Evolutionary conservation across 2,888 invertebrate species (phyloP), one percentile per base, ranked within the genome.

Genomic region (Aphrophora alni): DNA sequence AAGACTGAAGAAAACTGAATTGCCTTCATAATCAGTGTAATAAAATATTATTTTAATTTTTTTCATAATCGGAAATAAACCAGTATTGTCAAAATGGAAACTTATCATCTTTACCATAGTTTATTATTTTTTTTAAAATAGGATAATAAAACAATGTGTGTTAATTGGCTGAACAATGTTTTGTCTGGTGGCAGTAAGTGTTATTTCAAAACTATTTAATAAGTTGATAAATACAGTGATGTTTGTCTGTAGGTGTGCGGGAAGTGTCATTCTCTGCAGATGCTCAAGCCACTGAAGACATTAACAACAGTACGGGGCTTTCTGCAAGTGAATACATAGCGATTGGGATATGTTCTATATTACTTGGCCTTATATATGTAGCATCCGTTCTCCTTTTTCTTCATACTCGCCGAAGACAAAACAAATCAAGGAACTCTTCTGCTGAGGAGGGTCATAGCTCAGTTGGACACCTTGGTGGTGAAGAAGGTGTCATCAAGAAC

Each of bases 291-390:
- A 80, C 81, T n/a, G 77, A 59, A 14, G 77, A 82, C 24, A 80
- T 71, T 21, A 77, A 77, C 73, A 38, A 81, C 10, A 51, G 73
- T 38, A 44, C 80, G 0, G 93, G 94, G 72, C 90, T 96, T 81
- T 92, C 93, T 27, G 90, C 93, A 17, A 91, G 93, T 12, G 96
- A 96, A 88, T 96, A 96, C 86, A 92, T 95, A 25, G 95, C 95
- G 0, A 95, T 97, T 81, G 96, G 95, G 38, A 91, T 95, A 73
- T 95, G 95, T 85, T 95, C 96, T 24, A 90, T 96, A 24, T 90
- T 96, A n/a, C 89, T 97, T n/a, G 96, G 95, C 0, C 90, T 96
- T 38, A 94, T 96, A 85, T 97, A 97, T 88, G 94, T 96, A 24
- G 94, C 95, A 0, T 96, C 96, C 5, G 95, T 96, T 26, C 94